Evolutionary conservation across 2,113 vertebrate genomes (phyloP).

Genomic region (Oriolus oriolus): DNA sequence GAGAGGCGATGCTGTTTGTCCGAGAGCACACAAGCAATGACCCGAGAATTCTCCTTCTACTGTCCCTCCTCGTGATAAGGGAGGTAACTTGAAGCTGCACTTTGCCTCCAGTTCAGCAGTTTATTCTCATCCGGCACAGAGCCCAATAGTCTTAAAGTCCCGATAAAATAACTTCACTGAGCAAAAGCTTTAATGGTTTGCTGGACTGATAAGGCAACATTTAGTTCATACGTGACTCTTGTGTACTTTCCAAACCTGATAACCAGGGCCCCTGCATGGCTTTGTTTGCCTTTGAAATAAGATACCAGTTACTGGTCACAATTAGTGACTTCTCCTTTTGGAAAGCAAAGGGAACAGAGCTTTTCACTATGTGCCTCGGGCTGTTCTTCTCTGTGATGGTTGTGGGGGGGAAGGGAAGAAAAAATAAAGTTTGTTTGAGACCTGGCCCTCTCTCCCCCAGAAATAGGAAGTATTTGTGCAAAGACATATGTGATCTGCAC

Average conservation of each 20-base stretch:
- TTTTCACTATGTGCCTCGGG: neutral
- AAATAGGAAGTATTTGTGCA: neutral
- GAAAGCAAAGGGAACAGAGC: neutral
- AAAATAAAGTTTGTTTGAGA: neutral
- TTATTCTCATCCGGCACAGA: neutral
- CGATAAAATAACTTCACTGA: neutral
- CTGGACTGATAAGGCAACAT: neutral
- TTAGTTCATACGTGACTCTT: neutral
- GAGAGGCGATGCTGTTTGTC: neutral
- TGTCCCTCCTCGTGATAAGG: rapidly evolving
- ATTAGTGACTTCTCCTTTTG: neutral
- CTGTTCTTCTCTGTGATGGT: neutral
- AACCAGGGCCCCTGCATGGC: neutral
- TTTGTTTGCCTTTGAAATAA: neutral
- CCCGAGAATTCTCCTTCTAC: neutral
- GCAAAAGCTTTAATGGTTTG: neutral
- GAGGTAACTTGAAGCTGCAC: neutral
- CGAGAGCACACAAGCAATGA: neutral
- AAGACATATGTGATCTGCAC: neutral
- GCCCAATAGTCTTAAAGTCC: neutral
- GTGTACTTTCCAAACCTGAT: neutral
- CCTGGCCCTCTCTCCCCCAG: neutral
- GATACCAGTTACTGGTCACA: neutral
- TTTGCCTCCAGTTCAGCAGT: neutral
- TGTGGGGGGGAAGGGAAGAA: neutral